These are phyloP conservation scores for Oikopleura vanhoeffeni DNA, from an alignment of 23 tunicate genomes.

Conservation along the genomic window DNA sequence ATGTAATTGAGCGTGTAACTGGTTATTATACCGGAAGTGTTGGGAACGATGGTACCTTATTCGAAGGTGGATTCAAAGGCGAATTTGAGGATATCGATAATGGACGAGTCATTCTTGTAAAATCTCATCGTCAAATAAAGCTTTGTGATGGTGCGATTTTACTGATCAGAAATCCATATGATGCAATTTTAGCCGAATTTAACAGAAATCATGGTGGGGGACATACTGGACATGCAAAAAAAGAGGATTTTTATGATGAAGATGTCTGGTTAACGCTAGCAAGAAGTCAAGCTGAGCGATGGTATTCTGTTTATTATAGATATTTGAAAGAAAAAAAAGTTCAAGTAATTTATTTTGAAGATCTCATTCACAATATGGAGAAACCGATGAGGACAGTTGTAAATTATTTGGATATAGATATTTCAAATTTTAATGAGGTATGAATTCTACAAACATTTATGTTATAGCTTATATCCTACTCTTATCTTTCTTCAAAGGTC, in stretches of 20 bases:
- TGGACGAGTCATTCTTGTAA: background rate
- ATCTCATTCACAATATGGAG: background rate
- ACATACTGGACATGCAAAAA: background rate
- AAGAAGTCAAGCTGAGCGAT: background rate
- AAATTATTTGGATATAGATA: background rate
- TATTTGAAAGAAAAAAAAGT: background rate
- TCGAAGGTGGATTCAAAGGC: background rate
- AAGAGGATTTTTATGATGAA: background rate
- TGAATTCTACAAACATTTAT: too few species aligned
- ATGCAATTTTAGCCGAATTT: constrained; percentile 6
- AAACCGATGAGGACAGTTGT: background rate
- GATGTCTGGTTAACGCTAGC: background rate
- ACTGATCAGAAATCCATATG: background rate
- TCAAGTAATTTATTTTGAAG: constrained; percentile 2
- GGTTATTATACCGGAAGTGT: background rate
- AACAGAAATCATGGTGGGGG: constrained; percentile 12
- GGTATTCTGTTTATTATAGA: background rate
- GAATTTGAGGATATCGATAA: background rate
- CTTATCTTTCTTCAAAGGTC: too few species aligned
- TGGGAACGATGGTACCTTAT: background rate
- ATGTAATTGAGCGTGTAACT: background rate
- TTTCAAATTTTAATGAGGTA: background rate
- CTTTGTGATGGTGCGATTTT: background rate
- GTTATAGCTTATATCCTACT: too few species aligned
- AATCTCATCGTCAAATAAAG: background rate